Evolutionary conservation across 2,888 invertebrate genomes (phyloP).

Genomic region (Tubulanus polymorphus): DNA sequence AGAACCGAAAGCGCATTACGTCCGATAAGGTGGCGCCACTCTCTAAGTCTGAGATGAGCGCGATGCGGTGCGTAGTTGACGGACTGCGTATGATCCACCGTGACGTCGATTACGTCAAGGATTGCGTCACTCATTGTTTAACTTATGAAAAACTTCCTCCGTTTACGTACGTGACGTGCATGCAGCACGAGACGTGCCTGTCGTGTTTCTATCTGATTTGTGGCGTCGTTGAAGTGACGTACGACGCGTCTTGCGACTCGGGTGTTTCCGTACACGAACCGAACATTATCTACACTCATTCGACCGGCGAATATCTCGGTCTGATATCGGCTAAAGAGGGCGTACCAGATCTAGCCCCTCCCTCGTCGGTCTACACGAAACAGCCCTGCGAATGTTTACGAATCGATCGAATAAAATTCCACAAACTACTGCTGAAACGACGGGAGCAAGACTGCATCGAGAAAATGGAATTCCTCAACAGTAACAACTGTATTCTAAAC

Average conservation of each 20-base stretch:
- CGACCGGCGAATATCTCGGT: slow-evolving; percentile 38
- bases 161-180: slow-evolving; percentile 29
- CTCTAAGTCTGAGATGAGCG: slow-evolving; percentile 25
- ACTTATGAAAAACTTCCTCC: slow-evolving; percentile 31
- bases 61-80: slow-evolving; percentile 33
- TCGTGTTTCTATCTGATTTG: slow-evolving; percentile 37
- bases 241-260: slow-evolving; percentile 27
- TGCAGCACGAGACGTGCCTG: slow-evolving; percentile 26
- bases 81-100: slow-evolving; percentile 35
- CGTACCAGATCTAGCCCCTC: slow-evolving; percentile 34
- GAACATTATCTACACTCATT: slow-evolving; percentile 40
- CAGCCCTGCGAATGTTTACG: slow-evolving; percentile 30
- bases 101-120: slow-evolving; percentile 34
- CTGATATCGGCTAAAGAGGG: slow-evolving; percentile 33
- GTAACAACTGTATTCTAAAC: slow-evolving; percentile 21
- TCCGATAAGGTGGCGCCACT: slow-evolving; percentile 20
- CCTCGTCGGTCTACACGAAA: slow-evolving; percentile 35
- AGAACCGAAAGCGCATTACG: slow-evolving; percentile 17
- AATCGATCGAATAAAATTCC: slow-evolving; percentile 33
- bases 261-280: slow-evolving; percentile 36
- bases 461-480: slow-evolving; percentile 26
- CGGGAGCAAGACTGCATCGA: slow-evolving; percentile 21
- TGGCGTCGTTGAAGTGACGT: slow-evolving; percentile 37
- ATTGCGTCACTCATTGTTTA: slow-evolving; percentile 30
- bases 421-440: slow-evolving; percentile 24